Evolutionary conservation across 2,113 vertebrate genomes (phyloP), one percentile per base, ranked within the genome.

Genomic region (Monopterus albus): DNA sequence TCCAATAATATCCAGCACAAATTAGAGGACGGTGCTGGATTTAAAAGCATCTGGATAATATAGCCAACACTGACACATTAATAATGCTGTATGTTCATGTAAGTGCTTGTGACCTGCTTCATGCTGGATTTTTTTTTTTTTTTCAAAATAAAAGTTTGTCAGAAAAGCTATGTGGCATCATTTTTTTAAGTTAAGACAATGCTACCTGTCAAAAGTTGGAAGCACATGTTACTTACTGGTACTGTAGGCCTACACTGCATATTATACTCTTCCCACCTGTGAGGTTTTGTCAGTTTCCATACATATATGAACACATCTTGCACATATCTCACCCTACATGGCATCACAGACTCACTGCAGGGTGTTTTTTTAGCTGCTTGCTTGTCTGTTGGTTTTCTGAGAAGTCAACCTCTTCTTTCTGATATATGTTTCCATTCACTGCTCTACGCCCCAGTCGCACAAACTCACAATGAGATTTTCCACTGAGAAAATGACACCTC

Each of bases 381-480:
- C 17, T 52, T n/a, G 15, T 63, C 33, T 39, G 17, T 29, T 0
- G 11, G 2, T 56, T 58, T 70, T 59, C 36, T 61, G 9, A 65
- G 40, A 77, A 59, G 45, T 52, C 21, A 33, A 35, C 17, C 21
- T 39, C 61, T 62, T 63, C 52, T 18, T 46, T 45, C 29, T 55
- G 5, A 18, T 6, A 12, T 11, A 14, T 17, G 17, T 59, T 47
- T 52, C 25, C 47, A 28, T 50, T 39, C 17, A 6, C 10, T 15
- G 35, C 6, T 14, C 36, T 18, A 6, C 23, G 7, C 36, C 49
- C 8, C 9, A 3, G 23, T 9, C 23, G 25, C 15, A 18, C 18
- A 10, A 38, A 33, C 14, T 13, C 11, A 63, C 14, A 9, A 60
- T 59, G 7, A 29, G 12, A 35, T 12, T n/a, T 46, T 35, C 20